Percentiles rank a stretch among this genome's conserved stretches.
Evolutionary conservation across 2,797 vertebrate genomes (phyloP).

Genomic region (Pelobates cultripes): DNA sequence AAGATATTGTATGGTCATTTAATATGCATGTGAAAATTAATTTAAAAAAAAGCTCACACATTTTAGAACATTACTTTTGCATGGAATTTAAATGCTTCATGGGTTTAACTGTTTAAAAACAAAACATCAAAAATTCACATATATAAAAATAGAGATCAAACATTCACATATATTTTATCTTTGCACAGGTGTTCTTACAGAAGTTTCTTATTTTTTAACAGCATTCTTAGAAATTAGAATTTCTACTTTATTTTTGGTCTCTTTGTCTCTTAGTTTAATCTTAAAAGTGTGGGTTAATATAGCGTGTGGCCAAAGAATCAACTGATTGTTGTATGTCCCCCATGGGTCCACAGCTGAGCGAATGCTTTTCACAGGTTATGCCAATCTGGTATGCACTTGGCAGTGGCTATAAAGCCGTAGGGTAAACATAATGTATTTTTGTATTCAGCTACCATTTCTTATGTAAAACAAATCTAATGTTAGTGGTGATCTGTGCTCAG

Average conservation of each 20-base stretch:
- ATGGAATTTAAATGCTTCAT: no score
- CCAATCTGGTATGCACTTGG: slow-evolving; percentile 45
- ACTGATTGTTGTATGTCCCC: slow-evolving; percentile 39
- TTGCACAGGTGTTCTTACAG: no score
- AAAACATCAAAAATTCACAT: no score
- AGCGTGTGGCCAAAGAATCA: slow-evolving; percentile 24
- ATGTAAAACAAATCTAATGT: slow-evolving; percentile 41
- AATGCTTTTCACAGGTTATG: slow-evolving; percentile 47
- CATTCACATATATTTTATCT: no score
- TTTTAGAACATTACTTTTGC: no score
- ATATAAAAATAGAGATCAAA: no score
- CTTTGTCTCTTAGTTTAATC: not conserved
- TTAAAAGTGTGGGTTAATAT: slow-evolving; percentile 35
- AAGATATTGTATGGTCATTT: no score
- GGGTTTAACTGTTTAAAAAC: no score
- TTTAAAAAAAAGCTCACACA: no score
- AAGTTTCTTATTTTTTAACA: no score
- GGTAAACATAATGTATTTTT: slow-evolving; percentile 37
- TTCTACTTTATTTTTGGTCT: not conserved
- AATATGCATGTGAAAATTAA: no score
- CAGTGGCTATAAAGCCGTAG: slow-evolving; percentile 38
- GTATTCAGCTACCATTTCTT: slow-evolving; percentile 15
- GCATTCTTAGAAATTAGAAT: no score
- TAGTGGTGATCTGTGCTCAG: slow-evolving; percentile 12
- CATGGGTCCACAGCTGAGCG: slow-evolving; percentile 33